A percentile compares a stretch with the other conserved stretches of the same genome.
phyloP scores from a whole-genome alignment of 2,797 vertebrate genomes.

The Remorina albescens region DNA sequence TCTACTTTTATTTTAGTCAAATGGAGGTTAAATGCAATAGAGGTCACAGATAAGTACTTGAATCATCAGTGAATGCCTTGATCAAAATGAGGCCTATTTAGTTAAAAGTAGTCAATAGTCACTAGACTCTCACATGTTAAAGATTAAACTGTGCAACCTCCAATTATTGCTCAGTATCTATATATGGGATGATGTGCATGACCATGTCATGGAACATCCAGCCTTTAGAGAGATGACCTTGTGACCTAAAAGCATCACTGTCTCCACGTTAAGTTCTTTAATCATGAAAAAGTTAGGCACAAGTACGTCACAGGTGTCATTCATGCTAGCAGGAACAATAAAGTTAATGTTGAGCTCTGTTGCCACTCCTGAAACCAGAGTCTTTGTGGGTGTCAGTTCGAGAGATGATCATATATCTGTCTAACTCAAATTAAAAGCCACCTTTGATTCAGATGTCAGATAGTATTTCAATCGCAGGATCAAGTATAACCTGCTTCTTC shows the following conservation, averaged over 20 bases:
- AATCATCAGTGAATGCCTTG: background rate
- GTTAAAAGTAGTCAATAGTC: background rate
- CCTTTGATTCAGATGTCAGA: conserved; percentile 10
- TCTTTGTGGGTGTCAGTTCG: conserved; percentile 11
- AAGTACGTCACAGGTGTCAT: conserved; percentile 9
- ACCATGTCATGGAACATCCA: background rate
- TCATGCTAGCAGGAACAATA: conserved; percentile 5
- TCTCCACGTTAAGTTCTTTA: background rate
- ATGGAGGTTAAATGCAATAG: background rate
- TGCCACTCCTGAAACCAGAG: conserved; percentile 36
- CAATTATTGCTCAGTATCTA: background rate
- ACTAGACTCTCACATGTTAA: background rate
- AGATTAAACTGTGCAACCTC: background rate
- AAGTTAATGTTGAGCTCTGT: conserved; percentile 15
- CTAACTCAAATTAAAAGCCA: conserved; percentile 44
- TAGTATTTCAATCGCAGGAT: conserved; percentile 25
- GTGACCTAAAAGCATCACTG: conserved; percentile 9
- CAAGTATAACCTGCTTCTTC: conserved; percentile 9
- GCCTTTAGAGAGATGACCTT: conserved; percentile 4
- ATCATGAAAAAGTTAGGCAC: background rate
- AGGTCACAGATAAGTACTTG: background rate
- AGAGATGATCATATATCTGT: conserved; percentile 21
- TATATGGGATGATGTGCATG: background rate
- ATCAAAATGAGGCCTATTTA: background rate
- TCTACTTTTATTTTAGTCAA: background rate